A percentile compares a stretch with the other conserved stretches of the same genome.
Conservation (phyloP, 2,888 invertebrate species). For the Pachycephus smyrnensis region DNA sequence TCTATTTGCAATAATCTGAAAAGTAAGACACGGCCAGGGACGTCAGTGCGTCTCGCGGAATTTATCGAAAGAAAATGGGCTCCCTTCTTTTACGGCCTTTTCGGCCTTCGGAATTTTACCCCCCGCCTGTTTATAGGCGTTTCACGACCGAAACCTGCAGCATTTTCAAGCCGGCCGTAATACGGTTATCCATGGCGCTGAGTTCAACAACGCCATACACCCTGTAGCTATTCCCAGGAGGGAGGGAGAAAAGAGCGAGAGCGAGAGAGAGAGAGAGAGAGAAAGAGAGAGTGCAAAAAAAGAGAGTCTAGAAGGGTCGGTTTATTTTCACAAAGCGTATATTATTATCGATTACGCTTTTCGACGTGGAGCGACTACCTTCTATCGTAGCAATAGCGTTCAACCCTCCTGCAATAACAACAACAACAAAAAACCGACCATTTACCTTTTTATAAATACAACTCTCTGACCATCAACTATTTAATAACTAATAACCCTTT, state of each 20-base stretch:
- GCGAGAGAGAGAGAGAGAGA: not conserved
- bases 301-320: not conserved
- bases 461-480: not conserved
- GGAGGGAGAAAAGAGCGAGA: not conserved
- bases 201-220: not conserved
- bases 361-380: too few species aligned
- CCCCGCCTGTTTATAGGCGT: not conserved
- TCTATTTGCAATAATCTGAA: not conserved
- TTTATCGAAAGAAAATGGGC: not conserved
- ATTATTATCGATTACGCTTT: slow-evolving; percentile 54
- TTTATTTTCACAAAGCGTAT: slow-evolving; percentile 53
- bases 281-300: not conserved
- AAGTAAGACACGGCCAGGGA: not conserved
- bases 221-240: not conserved
- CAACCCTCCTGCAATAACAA: not conserved
- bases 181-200: not conserved
- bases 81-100: not conserved
- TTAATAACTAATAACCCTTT: not conserved
- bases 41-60: not conserved
- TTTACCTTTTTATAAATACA: not conserved
- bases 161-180: not conserved
- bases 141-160: not conserved
- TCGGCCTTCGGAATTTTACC: not conserved
- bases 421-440: not conserved
- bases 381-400: too few species aligned